A percentile compares a stretch with the other conserved stretches of the same genome.
These are phyloP conservation scores for Galaxea fascicularis DNA, from an alignment of 92 coral and sea anemone species.

Conservation along the genomic window DNA sequence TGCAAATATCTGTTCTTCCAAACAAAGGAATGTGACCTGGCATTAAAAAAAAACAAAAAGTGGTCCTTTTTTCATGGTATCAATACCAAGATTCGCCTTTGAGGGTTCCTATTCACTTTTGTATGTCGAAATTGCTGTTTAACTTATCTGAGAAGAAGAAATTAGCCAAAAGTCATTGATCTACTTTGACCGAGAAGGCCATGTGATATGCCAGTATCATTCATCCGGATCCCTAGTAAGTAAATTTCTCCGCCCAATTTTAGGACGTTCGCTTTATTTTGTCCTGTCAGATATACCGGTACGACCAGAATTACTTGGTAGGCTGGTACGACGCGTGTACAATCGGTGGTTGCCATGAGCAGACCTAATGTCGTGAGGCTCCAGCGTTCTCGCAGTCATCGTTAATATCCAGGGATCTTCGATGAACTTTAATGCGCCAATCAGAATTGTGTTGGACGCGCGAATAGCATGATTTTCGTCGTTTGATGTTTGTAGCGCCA, in stretches of 20 bases:
- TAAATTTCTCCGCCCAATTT: not conserved
- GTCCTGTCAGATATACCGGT: not conserved
- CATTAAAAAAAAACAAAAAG: no score
- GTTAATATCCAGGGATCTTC: not conserved
- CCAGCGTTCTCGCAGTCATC: not conserved
- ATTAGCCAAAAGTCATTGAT: no score
- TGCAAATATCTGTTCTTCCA: no score
- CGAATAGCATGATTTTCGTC: not conserved
- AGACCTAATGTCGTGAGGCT: not conserved
- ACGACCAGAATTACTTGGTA: not conserved
- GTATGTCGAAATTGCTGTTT: no score
- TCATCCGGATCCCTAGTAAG: not conserved
- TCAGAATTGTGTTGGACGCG: not conserved
- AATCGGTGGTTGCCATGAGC: not conserved
- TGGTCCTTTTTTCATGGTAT: not conserved
- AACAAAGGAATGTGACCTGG: no score
- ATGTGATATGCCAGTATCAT: not conserved
- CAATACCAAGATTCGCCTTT: not conserved
- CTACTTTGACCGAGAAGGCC: no score
- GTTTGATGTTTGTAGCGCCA: not conserved
- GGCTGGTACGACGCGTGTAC: constrained; percentile 8
- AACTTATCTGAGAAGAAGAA: no score
- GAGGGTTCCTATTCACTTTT: no score
- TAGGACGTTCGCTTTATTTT: not conserved
- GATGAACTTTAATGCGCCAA: constrained; percentile 11